phyloP scores from a whole-genome alignment of 2,888 invertebrate genomes.

The Oxycera nigricornis region DNA sequence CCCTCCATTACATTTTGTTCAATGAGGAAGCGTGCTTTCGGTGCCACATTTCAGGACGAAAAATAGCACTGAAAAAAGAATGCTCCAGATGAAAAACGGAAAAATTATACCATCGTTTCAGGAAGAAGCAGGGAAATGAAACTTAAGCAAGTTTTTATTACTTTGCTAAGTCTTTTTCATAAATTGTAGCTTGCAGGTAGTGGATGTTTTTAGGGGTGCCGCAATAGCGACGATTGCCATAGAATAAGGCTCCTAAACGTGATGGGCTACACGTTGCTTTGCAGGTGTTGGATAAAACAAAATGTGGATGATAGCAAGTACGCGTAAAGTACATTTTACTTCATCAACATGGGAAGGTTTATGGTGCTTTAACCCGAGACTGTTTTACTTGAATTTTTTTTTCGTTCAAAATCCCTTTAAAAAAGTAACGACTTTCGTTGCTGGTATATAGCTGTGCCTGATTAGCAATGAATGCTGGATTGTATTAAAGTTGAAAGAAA shows the following conservation, averaged over 20 bases:
- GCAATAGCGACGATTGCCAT: background rate
- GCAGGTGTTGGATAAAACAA: slow-evolving; percentile 14
- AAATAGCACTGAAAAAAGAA: background rate
- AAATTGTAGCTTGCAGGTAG: slow-evolving; percentile 34
- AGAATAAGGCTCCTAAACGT: background rate
- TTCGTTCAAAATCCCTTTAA: too few relatives aligned
- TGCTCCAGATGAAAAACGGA: slow-evolving; percentile 16
- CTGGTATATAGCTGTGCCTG: too few relatives aligned
- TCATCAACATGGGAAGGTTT: background rate
- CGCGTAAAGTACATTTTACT: background rate
- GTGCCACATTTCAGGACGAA: slow-evolving; percentile 3
- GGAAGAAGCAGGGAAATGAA: slow-evolving; percentile 41
- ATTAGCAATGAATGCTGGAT: too few relatives aligned
- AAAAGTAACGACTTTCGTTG: too few relatives aligned
- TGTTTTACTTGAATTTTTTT: background rate
- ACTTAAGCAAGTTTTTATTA: slow-evolving; percentile 47
- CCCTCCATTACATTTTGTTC: slow-evolving; percentile 7
- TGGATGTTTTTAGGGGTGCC: background rate
- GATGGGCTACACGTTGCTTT: slow-evolving; percentile 4
- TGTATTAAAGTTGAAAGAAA: too few relatives aligned
- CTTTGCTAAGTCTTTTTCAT: slow-evolving; percentile 46
- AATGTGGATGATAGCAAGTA: background rate
- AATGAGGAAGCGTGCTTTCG: slow-evolving; percentile 11
- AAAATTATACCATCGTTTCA: slow-evolving; percentile 17
- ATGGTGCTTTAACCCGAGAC: background rate